Evolutionary conservation across 1,140 invertebrate species (phyloP).

Genomic region (Sinella curviseta): DNA sequence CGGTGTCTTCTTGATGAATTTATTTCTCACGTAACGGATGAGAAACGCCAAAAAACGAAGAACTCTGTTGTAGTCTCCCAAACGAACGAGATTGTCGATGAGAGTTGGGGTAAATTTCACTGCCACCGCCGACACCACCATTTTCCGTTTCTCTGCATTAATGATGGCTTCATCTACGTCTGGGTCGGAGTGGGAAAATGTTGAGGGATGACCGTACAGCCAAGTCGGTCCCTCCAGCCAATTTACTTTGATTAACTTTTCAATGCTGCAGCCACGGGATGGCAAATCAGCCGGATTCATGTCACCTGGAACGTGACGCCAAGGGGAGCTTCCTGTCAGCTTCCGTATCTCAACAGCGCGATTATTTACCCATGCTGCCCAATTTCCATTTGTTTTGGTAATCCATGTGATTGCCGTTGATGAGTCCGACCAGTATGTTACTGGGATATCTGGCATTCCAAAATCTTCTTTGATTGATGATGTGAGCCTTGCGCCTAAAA

Average conservation of each 20-base stretch:
- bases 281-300: conserved; percentile 41
- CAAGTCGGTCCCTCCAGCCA: conserved; percentile 39
- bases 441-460: background rate
- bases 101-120: background rate
- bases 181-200: background rate
- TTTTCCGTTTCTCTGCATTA: conserved; percentile 26
- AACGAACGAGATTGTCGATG: background rate
- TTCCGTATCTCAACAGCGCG: conserved; percentile 32
- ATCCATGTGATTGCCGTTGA: conserved; percentile 36
- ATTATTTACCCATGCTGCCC: conserved; percentile 35
- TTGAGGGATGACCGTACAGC: background rate
- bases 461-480: background rate
- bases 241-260: background rate
- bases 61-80: background rate
- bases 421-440: conserved; percentile 35
- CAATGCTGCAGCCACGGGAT: conserved; percentile 19
- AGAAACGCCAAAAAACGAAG: background rate
- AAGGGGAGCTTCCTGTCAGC: background rate
- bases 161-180: background rate
- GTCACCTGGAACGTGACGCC: conserved; percentile 29
- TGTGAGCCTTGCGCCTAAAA: conserved; percentile 40
- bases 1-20: background rate
- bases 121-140: conserved; percentile 14
- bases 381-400: conserved; percentile 9
- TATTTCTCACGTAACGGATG: background rate